phyloP scores from a whole-genome alignment of 2,113 vertebrate species.

The Protobothrops flavoviridis region DNA sequence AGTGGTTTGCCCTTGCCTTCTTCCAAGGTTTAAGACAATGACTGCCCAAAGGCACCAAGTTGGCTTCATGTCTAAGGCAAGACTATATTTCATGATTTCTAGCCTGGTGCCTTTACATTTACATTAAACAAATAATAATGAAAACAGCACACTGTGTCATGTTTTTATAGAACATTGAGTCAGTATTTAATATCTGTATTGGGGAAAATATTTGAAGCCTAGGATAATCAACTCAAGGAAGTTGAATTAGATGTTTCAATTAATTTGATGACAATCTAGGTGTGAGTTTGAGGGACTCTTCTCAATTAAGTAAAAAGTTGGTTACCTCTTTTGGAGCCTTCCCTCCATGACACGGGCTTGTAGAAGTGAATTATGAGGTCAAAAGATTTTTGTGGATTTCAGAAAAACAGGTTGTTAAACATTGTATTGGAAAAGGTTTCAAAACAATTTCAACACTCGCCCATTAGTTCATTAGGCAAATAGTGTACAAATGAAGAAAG shows the following conservation, averaged over 20 bases:
- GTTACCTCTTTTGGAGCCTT: neutral
- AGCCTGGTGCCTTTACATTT: neutral
- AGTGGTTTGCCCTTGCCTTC: neutral
- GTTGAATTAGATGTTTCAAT: neutral
- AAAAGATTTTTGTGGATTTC: neutral
- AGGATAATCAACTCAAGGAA: neutral
- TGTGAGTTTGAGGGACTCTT: neutral
- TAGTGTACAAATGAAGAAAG: too few species aligned
- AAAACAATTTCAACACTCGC: too few species aligned
- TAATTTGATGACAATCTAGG: neutral
- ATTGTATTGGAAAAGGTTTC: too few species aligned
- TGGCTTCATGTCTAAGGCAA: neutral
- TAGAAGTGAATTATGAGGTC: neutral
- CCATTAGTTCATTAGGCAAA: too few species aligned
- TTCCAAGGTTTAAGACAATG: neutral
- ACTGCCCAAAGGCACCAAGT: neutral
- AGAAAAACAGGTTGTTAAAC: too few species aligned
- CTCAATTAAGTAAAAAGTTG: neutral
- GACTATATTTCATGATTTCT: neutral
- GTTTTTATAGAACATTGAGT: neutral
- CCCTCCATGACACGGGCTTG: neutral
- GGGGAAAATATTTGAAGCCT: neutral
- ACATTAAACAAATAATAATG: neutral
- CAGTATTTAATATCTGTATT: neutral
- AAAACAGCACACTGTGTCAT: neutral